Base-by-base conservation (phyloP, 30 jellyfish, hydroid and myxozoan species). In the Catostylus mosaicus region DNA sequence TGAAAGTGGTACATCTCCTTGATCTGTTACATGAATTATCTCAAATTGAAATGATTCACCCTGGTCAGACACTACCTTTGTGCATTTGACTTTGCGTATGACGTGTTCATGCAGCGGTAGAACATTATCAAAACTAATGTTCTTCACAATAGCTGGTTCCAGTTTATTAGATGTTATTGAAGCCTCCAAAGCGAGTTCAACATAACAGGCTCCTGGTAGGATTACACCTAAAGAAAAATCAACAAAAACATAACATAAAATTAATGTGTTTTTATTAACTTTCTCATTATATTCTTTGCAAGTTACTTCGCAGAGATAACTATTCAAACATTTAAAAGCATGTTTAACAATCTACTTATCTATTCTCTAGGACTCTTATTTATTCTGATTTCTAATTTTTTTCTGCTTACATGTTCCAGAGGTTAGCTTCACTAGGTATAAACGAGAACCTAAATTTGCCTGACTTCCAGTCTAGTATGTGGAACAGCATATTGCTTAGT, bases 181-280 rank as follows among this genome's bases (percentile, higher is more conserved):
- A 6, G 94, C 94, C 47, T 83, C 94, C 59, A 83, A 79, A 24
- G 94, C 87, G 64, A 83, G 50, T 54, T 83, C 94, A 19, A 83
- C 60, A 67, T 83, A 83, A 30, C 86, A 72, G 24, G 94, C 94
- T 35, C 94, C 94, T 0, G 94, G 94, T 12, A 83, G 79, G 24
- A 83, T 83, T 35, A 79, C 71, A 27, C 89, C 89, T 79, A 26
- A n/a, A 27, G 30, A 48, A 12, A 12, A n/a, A n/a, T n/a, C n/a
- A n/a, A n/a, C 26, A 63, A 22, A 3, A n/a, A n/a, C n/a, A n/a
- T n/a, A 47, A 12, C 12, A 47, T 47, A 20, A 47, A 10, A 47
- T 47, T 47, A 10, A 20, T 47, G 18, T 47, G 18, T 20, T 12
- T 47, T 10, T 47, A 10, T 47, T 47, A 47, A 10, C 61, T 47